A percentile compares a stretch with the other conserved stretches of the same genome.
phyloP scores from a whole-genome alignment of 2,113 vertebrate genomes.

The Hippocampus abdominalis region DNA sequence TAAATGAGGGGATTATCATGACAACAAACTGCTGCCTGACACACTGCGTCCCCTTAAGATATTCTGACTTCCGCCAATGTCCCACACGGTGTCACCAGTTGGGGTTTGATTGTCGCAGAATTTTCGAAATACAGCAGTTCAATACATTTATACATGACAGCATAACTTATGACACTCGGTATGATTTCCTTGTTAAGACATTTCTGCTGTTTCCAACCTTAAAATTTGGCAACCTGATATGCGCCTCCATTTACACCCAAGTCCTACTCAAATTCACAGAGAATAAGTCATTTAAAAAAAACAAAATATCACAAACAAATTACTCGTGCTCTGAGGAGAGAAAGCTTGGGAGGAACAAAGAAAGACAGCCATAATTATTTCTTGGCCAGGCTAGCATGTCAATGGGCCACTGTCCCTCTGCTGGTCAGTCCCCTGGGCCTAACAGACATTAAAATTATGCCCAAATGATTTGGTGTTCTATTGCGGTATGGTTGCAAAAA shows the following conservation, averaged over 20 bases:
- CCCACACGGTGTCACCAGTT: conserved; percentile 48
- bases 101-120: conserved; percentile 20
- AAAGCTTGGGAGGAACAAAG: conserved; percentile 74
- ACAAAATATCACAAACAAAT: conserved; percentile 76
- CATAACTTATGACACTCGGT: conserved; percentile 17
- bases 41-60: conserved; percentile 63
- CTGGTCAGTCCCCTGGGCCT: conserved; percentile 69
- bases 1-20: conserved; percentile 71
- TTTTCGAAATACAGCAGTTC: conserved; percentile 13
- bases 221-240: conserved; percentile 33
- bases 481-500: conserved; percentile 61
- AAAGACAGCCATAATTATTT: conserved; percentile 78
- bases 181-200: conserved; percentile 1
- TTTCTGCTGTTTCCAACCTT: conserved; percentile 36
- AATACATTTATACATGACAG: conserved; percentile 19
- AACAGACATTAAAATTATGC: conserved; percentile 75
- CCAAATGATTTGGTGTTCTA: conserved; percentile 76
- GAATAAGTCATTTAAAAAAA: conserved; percentile 70
- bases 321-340: conserved; percentile 67
- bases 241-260: conserved; percentile 49
- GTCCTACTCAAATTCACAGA: conserved; percentile 64
- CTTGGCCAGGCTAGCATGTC: conserved; percentile 75
- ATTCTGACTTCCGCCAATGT: conserved; percentile 59
- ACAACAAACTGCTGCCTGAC: conserved; percentile 63
- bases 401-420: conserved; percentile 72